Evolutionary conservation across 1,140 invertebrate genomes (phyloP).

Genomic region (Sitophilus oryzae): DNA sequence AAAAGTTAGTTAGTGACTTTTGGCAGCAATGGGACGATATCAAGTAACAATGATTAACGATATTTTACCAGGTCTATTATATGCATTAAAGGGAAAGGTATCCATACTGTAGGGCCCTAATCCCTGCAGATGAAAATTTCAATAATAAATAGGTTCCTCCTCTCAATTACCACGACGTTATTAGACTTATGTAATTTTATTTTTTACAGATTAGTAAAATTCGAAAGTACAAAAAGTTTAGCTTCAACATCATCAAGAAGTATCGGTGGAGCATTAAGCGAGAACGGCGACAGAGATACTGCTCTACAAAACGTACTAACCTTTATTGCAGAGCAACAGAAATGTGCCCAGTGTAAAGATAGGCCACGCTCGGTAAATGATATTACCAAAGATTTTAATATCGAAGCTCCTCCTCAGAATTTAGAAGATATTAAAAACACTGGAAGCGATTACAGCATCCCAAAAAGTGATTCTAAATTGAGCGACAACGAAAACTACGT

Average conservation of each 20-base stretch:
- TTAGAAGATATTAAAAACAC: constrained; percentile 30
- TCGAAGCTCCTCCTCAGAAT: constrained; percentile 38
- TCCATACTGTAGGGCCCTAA: too few species aligned
- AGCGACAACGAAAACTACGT: constrained; percentile 40
- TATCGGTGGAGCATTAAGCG: constrained; percentile 46
- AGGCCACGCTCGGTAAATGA: constrained; percentile 45
- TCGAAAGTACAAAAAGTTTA: constrained; percentile 71
- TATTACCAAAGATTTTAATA: constrained; percentile 40
- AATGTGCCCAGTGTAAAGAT: constrained; percentile 56
- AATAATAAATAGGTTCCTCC: too few species aligned
- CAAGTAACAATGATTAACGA: too few species aligned
- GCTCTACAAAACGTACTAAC: constrained; percentile 66
- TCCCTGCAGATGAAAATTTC: too few species aligned
- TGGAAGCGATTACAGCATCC: constrained; percentile 21
- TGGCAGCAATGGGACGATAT: too few species aligned
- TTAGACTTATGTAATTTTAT: too few species aligned
- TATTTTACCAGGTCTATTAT: too few species aligned
- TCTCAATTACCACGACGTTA: too few species aligned
- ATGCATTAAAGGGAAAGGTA: too few species aligned
- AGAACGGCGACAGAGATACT: constrained; percentile 57
- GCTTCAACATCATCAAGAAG: constrained; percentile 68
- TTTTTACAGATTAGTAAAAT: constrained; percentile 69
- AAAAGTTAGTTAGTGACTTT: too few species aligned
- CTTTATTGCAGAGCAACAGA: constrained; percentile 71
- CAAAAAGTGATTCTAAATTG: constrained; percentile 24